Evolutionary conservation across 2,113 vertebrate genomes (phyloP).

Genomic region (Solea senegalensis): DNA sequence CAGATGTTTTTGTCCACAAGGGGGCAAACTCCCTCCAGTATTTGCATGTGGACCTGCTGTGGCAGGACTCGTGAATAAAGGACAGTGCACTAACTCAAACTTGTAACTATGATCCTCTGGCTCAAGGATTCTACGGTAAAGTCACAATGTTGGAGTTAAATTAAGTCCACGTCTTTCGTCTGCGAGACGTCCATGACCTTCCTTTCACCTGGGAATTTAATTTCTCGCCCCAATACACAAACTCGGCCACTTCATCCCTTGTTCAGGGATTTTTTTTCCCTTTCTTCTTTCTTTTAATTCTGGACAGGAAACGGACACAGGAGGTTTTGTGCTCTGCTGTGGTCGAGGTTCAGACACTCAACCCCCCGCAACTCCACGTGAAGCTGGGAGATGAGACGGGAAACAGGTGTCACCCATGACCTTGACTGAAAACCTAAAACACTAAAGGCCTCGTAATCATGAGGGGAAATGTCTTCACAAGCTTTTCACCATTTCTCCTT

Average conservation of each 20-base stretch:
- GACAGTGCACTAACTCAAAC: conserved; percentile 12
- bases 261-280: not conserved
- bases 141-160: too few species aligned
- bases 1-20: conserved; percentile 63
- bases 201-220: conserved; percentile 63
- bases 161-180: conserved; percentile 5
- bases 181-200: conserved; percentile 43
- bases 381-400: conserved; percentile 77
- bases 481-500: not conserved
- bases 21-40: conserved; percentile 73
- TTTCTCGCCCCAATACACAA: conserved; percentile 60
- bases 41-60: conserved; percentile 16
- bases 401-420: conserved; percentile 84
- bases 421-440: conserved; percentile 69
- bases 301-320: conserved; percentile 70
- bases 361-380: conserved; percentile 58
- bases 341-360: conserved; percentile 43
- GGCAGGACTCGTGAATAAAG: not conserved
- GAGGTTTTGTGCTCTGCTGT: conserved; percentile 64
- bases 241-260: conserved; percentile 48
- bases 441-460: conserved; percentile 53
- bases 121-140: too few species aligned
- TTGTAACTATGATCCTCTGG: conserved; percentile 3
- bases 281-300: conserved; percentile 14
- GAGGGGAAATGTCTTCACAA: conserved; percentile 16